A percentile compares a stretch with the other conserved stretches of the same genome.
These are phyloP conservation scores for Hapalemur alaotrensis DNA, from an alignment of 2,797 vertebrate genomes.

Conservation along the genomic window DNA sequence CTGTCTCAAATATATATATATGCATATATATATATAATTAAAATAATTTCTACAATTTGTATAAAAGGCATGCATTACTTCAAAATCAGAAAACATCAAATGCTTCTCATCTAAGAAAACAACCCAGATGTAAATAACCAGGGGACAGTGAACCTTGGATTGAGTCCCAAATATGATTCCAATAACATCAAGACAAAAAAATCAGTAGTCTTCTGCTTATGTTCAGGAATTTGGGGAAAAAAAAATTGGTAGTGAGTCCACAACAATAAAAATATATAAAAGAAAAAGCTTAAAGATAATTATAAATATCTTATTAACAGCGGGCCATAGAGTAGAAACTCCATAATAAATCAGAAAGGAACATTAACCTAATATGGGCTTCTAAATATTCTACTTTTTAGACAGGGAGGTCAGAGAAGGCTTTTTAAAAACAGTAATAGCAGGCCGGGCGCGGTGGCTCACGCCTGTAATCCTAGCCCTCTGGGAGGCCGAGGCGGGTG, in stretches of 20 bases:
- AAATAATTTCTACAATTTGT: conserved; percentile 37
- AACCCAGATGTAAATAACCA: background rate
- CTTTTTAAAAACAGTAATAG: background rate
- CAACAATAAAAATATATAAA: background rate
- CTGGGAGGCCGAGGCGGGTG: too few species aligned
- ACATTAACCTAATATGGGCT: background rate
- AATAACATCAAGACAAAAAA: conserved; percentile 36
- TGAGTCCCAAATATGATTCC: background rate
- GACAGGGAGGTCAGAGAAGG: background rate
- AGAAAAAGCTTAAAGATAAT: conserved; percentile 10
- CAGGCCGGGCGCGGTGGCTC: too few species aligned
- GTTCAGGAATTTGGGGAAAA: background rate
- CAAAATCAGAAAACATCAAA: conserved; percentile 20
- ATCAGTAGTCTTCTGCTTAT: background rate
- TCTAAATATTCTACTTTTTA: conserved; percentile 40
- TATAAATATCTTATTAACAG: background rate
- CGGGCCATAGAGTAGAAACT: background rate
- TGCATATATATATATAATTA: background rate
- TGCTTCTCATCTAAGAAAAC: background rate
- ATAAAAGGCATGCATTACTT: background rate
- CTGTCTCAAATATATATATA: too few species aligned
- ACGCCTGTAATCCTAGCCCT: too few species aligned
- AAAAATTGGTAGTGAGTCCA: background rate
- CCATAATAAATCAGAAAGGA: background rate
- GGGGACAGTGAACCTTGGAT: background rate